Percentiles rank a stretch among this genome's conserved stretches.
phyloP scores from a whole-genome alignment of 2,113 vertebrate genomes.

The Hemibagrus wyckioides region DNA sequence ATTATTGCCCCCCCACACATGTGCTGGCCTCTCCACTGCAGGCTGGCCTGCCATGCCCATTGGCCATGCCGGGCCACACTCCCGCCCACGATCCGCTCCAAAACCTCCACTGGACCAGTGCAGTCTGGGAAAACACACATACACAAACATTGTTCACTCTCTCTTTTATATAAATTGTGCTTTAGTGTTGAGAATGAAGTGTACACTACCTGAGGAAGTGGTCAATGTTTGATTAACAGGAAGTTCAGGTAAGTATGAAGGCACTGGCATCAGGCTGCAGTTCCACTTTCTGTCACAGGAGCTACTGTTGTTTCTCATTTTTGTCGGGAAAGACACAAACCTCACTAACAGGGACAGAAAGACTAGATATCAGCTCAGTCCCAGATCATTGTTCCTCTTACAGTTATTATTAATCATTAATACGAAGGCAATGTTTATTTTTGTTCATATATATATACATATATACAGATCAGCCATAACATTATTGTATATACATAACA shows the following conservation, averaged over 20 bases:
- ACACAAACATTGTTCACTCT: not conserved
- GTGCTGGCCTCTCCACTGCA: conserved; percentile 71
- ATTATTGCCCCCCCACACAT: conserved; percentile 73
- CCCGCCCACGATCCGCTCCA: conserved; percentile 70
- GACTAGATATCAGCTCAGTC: not conserved
- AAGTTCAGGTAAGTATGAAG: conserved; percentile 53
- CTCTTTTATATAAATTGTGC: not conserved
- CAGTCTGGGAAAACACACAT: conserved; percentile 59
- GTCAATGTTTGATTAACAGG: conserved; percentile 59
- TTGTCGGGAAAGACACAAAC: conserved; percentile 63
- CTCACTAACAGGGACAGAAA: conserved; percentile 61
- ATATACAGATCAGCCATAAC: no score
- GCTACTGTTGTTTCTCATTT: conserved; percentile 28
- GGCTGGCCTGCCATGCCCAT: conserved; percentile 78
- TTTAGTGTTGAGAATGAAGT: not conserved
- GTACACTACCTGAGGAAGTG: conserved; percentile 58
- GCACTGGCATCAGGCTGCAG: conserved; percentile 55
- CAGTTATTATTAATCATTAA: not conserved
- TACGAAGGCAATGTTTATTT: not conserved
- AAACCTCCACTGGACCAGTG: not conserved
- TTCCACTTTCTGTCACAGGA: conserved; percentile 59
- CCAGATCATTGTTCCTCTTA: not conserved
- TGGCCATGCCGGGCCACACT: conserved; percentile 53
- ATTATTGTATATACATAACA: no score
- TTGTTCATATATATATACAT: no score